Evolutionary conservation across 2,888 invertebrate species (phyloP), one percentile per base, ranked within the genome.

Genomic region (Eupeodes latifasciatus): DNA sequence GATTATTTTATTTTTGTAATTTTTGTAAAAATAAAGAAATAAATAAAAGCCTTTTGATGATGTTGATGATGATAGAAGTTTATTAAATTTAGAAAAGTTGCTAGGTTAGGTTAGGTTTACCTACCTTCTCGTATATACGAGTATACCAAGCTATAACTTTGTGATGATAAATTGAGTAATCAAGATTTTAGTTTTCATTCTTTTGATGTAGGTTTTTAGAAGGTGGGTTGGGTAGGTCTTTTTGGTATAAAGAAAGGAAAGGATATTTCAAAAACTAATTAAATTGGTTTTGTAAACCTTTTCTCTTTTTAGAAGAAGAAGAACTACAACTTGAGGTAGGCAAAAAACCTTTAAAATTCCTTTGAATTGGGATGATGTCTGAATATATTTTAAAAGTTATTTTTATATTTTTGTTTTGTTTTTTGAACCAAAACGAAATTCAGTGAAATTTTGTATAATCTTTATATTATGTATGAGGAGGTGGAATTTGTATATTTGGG

Each of bases 81-180:
- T 40, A 40, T 40, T 40, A 40, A 40, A 40, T 40, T 40, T 40
- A 27, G 27, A 27, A 27, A 27, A 27, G 27, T 27, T 27, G 27
- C 27, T 40, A 40, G 40, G 40, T 40, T 40, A 40, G 40, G 40
- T 9, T 7, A 7, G 19, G 19, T 19, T 19, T 19, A 19, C 19
- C 19, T 19, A 19, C 19, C 19, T 19, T 19, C 19, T 19, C 19
- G 19, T 19, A 7, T 36, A 36, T 36, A 36, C 36, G 19, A 19
- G 19, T 40, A 5, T 40, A 40, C 40, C 40, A 40, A 27, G 27
- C 27, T 27, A 27, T 27, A 27, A 27, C 27, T 14, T 55, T 2
- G 16, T 16, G 16, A 40, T 62, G 62, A 62, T 62, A 62, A 62
- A 62, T 64, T 64, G 47, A 64, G 19, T 27, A 64, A 64, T 64